Conservation (phyloP, 2,888 invertebrate genomes). For the Hirtodrosophila duncani region DNA sequence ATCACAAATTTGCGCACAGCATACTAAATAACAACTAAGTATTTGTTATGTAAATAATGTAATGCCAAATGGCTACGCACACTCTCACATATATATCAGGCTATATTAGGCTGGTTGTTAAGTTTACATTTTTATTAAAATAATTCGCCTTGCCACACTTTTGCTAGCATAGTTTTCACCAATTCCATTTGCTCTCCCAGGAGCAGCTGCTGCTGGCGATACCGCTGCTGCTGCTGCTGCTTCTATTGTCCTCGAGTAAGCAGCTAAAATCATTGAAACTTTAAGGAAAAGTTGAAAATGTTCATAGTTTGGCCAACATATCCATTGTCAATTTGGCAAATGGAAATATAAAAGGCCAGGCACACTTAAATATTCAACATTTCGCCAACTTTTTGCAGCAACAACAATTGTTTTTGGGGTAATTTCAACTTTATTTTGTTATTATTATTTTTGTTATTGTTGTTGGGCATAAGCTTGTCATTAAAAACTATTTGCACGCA, state of each 20-base stretch:
- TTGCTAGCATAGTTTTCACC: conserved; percentile 1
- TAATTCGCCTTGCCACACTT: conserved; percentile 36
- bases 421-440: conserved; percentile 14
- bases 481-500: conserved; percentile 53
- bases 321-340: conserved; percentile 4
- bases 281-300: conserved; percentile 9
- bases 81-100: background rate
- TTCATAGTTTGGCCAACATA: no score
- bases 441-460: conserved; percentile 19
- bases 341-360: background rate
- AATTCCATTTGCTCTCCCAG: background rate
- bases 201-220: background rate
- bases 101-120: background rate
- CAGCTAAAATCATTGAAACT: conserved; percentile 27
- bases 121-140: conserved; percentile 44
- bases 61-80: conserved; percentile 38
- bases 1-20: conserved; percentile 50
- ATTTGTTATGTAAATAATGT: conserved; percentile 68
- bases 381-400: background rate
- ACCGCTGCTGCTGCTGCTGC: background rate
- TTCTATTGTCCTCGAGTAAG: conserved; percentile 9
- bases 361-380: background rate
- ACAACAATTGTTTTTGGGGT: background rate
- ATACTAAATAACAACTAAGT: conserved; percentile 60
- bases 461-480: conserved; percentile 34